Evolutionary conservation across 92 coral and sea anemone genomes (phyloP).

Genomic region (Paramuricea clavata): DNA sequence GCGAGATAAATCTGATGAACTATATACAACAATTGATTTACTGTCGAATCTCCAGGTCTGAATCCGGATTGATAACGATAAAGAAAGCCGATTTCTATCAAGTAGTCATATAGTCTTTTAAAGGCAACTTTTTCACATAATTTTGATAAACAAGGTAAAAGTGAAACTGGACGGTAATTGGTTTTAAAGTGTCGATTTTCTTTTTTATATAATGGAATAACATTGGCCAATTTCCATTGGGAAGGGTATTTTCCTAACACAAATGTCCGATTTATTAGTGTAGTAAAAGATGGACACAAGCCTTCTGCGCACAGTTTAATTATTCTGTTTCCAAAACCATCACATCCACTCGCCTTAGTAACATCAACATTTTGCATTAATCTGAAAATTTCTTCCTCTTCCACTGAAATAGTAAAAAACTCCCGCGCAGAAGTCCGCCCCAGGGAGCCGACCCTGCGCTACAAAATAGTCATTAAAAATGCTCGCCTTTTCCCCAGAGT

Average conservation of each 20-base stretch:
- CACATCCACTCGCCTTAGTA: not conserved
- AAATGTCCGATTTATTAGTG: conserved; percentile 22
- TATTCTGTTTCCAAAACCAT: not conserved
- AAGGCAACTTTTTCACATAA: conserved; percentile 30
- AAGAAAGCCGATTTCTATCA: conserved; percentile 12
- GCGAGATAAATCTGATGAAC: conserved; percentile 30
- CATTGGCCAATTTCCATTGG: conserved; percentile 20
- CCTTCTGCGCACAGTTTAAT: not conserved
- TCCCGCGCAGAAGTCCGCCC: not conserved
- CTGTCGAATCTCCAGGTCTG: conserved; percentile 37
- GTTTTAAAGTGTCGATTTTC: conserved; percentile 29
- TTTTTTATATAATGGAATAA: conserved; percentile 23
- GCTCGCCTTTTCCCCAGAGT: conserved; percentile 24
- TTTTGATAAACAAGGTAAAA: conserved; percentile 32
- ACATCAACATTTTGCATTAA: not conserved
- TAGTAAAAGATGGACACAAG: not conserved
- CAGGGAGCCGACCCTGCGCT: not conserved
- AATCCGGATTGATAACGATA: conserved; percentile 37
- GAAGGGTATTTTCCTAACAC: conserved; percentile 22
- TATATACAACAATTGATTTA: conserved; percentile 29
- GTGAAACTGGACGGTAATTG: conserved; percentile 46
- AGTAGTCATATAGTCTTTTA: not conserved
- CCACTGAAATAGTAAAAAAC: too few relatives aligned
- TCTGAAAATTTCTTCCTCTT: too few relatives aligned
- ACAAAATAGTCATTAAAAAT: conserved; percentile 32